These are phyloP conservation scores for Aleiodes testaceus DNA, from an alignment of 2,888 invertebrate species.

Conservation along the genomic window DNA sequence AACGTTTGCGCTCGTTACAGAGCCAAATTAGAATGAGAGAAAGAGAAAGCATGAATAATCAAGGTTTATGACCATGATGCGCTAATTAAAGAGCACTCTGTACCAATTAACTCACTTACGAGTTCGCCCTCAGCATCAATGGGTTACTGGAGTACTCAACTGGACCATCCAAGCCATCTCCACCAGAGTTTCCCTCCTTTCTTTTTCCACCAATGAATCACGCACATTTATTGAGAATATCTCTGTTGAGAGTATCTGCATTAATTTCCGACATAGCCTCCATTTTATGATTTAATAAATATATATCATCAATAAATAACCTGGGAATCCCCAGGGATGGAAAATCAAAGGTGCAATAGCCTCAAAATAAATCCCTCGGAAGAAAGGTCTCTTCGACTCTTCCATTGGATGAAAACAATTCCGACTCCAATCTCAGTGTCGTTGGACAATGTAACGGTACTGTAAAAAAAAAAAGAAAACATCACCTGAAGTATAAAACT, in stretches of 20 bases:
- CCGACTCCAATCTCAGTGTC: slow-evolving; percentile 59
- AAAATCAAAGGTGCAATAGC: no score
- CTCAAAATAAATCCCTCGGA: background rate
- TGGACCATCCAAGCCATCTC: no score
- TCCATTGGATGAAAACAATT: slow-evolving; percentile 55
- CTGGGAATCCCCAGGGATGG: no score
- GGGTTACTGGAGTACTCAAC: no score
- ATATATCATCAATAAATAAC: no score
- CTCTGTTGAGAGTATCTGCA: no score
- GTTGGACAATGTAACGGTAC: slow-evolving; percentile 59
- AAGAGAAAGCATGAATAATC: slow-evolving; percentile 42
- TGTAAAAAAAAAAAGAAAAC: slow-evolving; percentile 32
- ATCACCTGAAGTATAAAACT: slow-evolving; percentile 39
- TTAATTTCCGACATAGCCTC: no score
- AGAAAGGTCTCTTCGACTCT: slow-evolving; percentile 27
- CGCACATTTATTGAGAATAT: no score
- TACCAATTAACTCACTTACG: slow-evolving; percentile 45
- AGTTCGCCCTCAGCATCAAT: no score
- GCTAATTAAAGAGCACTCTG: slow-evolving; percentile 51
- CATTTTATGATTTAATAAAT: no score
- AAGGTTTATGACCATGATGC: slow-evolving; percentile 52
- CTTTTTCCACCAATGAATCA: background rate
- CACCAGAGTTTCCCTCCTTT: background rate
- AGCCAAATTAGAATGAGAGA: background rate
- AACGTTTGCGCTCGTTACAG: slow-evolving; percentile 3